Evolutionary conservation across 2,113 vertebrate species (phyloP).

Genomic region (Nothocercus julius): DNA sequence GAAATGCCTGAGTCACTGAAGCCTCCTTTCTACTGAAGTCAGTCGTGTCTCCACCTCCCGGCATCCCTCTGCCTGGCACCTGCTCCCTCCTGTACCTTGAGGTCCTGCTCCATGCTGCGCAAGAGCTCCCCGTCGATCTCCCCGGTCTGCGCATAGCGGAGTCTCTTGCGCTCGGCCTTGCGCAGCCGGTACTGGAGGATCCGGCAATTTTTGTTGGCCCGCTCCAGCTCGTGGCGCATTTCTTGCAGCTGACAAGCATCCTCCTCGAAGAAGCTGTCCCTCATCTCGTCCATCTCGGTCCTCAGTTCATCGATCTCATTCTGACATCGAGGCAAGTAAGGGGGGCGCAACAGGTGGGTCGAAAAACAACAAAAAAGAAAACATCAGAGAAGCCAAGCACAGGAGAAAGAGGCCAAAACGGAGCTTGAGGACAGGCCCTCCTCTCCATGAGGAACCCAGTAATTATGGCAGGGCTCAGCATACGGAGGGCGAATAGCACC

Average conservation of each 20-base stretch:
- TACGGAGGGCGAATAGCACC: background rate
- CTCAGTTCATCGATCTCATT: conserved; percentile 96
- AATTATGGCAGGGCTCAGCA: background rate
- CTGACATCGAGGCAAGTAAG: conserved; percentile 53
- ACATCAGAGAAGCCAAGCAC: background rate
- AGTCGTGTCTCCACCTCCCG: fast-evolving
- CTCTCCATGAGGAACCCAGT: background rate
- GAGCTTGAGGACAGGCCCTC: background rate
- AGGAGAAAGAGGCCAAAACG: background rate
- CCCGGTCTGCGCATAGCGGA: conserved; percentile 90
- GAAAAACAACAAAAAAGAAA: background rate
- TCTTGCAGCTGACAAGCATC: conserved; percentile 98
- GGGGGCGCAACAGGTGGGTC: conserved; percentile 41
- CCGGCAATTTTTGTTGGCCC: conserved; percentile 98
- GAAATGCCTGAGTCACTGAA: background rate
- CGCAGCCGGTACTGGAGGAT: conserved; percentile 97
- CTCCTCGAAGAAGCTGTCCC: conserved; percentile 98
- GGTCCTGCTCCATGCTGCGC: conserved; percentile 96
- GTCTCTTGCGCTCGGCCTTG: conserved; percentile 94
- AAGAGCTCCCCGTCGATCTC: conserved; percentile 94
- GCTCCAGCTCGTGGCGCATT: conserved; percentile 96
- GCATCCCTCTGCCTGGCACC: fast-evolving
- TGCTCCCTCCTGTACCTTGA: conserved; percentile 82
- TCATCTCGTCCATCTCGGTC: conserved; percentile 98
- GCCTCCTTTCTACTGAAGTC: no score